A percentile compares a stretch with the other conserved stretches of the same genome.
phyloP scores from a whole-genome alignment of 2,797 vertebrate genomes.

The Cyprinella venusta region DNA sequence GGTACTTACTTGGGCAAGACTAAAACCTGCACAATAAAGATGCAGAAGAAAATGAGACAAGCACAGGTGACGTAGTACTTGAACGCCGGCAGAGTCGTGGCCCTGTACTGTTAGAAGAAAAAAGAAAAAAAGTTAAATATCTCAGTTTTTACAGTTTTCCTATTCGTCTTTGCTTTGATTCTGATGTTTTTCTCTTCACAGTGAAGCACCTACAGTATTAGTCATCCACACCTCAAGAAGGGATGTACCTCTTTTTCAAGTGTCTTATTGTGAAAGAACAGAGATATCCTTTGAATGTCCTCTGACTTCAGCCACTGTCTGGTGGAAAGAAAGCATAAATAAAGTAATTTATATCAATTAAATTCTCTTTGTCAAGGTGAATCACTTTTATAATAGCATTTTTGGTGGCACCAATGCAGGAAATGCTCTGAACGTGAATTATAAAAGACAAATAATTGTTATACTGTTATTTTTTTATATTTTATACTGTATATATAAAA shows the following conservation, averaged over 20 bases:
- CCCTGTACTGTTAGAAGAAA: slow-evolving; percentile 86
- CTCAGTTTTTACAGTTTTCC: not conserved
- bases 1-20: slow-evolving; percentile 94
- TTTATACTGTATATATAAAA: no score
- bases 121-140: slow-evolving; percentile 15
- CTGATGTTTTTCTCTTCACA: not conserved
- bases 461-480: not conserved
- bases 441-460: not conserved
- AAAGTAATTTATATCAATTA: not conserved
- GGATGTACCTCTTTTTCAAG: slow-evolving; percentile 94
- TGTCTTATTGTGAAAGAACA: slow-evolving; percentile 96
- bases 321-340: slow-evolving; percentile 43
- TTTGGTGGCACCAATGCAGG: not conserved
- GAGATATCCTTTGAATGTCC: slow-evolving; percentile 96
- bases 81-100: slow-evolving; percentile 93
- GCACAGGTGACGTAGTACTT: slow-evolving; percentile 98
- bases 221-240: not conserved
- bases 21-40: slow-evolving; percentile 94
- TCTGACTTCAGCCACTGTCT: slow-evolving; percentile 99
- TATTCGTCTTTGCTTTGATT: not conserved
- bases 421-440: not conserved
- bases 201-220: not conserved
- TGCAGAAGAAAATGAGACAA: slow-evolving; percentile 97
- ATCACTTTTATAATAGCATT: not conserved
- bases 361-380: not conserved